Conservation (phyloP, 2,113 vertebrate species). For the Apeltes quadracus region DNA sequence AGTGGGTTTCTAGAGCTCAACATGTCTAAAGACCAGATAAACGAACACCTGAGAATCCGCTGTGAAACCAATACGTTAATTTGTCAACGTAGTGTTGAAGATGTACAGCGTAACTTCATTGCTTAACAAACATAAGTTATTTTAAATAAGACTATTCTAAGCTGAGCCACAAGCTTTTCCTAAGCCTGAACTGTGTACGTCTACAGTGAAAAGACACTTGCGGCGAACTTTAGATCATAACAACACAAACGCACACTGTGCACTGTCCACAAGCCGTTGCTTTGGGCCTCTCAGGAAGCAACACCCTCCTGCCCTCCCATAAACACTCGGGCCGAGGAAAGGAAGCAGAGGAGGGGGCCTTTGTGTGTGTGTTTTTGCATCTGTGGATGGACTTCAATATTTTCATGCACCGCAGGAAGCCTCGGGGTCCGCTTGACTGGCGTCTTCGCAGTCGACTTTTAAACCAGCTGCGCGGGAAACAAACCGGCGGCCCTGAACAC, state of each 20-base stretch:
- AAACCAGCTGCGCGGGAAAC: neutral
- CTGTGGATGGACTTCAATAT: conserved; percentile 10
- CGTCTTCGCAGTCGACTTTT: conserved; percentile 1
- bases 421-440: neutral
- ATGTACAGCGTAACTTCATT: too few species aligned
- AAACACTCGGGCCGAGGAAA: conserved; percentile 53
- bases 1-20: neutral
- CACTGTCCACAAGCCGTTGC: too few species aligned
- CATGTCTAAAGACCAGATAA: neutral
- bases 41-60: neutral
- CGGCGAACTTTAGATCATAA: fast-evolving
- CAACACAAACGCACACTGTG: conserved; percentile 13
- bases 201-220: neutral
- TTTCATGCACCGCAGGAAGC: conserved; percentile 9
- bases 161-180: neutral
- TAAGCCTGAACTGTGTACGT: neutral
- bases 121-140: neutral
- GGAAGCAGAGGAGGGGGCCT: conserved; percentile 36
- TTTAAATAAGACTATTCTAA: neutral
- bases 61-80: neutral
- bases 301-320: conserved; percentile 45
- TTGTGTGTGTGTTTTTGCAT: neutral
- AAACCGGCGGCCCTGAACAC: conserved; percentile 24
- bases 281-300: conserved; percentile 49
- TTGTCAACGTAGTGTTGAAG: too few species aligned